Conservation (phyloP, 2,888 invertebrate species). For the Drosophila peninsularis region DNA sequence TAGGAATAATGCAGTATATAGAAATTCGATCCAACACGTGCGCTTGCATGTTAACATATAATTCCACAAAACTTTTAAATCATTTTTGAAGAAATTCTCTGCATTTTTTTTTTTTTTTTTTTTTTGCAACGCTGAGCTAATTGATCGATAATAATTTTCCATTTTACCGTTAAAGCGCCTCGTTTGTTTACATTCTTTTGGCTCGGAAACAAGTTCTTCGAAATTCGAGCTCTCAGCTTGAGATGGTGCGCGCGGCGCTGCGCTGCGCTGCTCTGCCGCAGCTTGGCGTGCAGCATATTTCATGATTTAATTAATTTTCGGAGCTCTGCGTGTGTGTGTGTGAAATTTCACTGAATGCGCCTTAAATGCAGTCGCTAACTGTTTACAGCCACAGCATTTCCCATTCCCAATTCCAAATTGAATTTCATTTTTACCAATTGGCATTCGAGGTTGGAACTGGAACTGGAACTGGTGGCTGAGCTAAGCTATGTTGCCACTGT, state of each 20-base stretch:
- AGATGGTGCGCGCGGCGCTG: no score
- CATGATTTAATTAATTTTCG: constrained; percentile 77
- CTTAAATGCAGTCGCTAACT: constrained; percentile 59
- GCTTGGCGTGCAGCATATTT: constrained; percentile 63
- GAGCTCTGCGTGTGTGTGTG: constrained; percentile 18
- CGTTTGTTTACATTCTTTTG: constrained; percentile 77
- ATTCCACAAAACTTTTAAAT: constrained; percentile 8
- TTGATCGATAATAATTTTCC: constrained; percentile 82
- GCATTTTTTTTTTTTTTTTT: not conserved
- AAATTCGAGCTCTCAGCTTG: constrained; percentile 47
- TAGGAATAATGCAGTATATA: constrained; percentile 11
- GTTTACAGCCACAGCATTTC: constrained; percentile 43
- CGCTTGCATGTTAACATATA: constrained; percentile 51
- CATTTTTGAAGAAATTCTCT: constrained; percentile 17
- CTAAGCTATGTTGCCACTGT: constrained; percentile 32
- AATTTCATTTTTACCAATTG: constrained; percentile 6
- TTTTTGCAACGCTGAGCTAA: constrained; percentile 75
- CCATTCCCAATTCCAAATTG: constrained; percentile 12
- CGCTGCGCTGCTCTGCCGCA: not conserved
- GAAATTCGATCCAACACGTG: constrained; percentile 23
- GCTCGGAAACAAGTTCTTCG: constrained; percentile 71
- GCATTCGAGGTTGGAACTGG: constrained; percentile 4
- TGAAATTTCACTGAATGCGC: constrained; percentile 71
- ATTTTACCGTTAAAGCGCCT: constrained; percentile 81
- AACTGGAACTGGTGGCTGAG: constrained; percentile 6